Conservation (phyloP, 2,113 vertebrate species). For the Notothenia rossii region DNA sequence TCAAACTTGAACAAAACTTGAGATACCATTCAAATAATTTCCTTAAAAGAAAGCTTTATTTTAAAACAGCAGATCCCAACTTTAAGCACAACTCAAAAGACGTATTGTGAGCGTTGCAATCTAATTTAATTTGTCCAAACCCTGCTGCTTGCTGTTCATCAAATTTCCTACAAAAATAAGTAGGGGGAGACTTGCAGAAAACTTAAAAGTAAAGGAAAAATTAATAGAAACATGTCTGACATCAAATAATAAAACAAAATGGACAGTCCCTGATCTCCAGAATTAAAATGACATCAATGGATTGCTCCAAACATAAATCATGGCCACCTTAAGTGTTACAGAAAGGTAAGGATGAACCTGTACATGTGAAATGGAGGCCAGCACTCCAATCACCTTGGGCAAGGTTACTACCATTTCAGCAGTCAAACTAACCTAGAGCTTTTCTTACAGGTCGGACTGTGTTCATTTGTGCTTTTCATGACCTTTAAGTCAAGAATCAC, state of each 20-base stretch:
- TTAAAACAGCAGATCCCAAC: not conserved
- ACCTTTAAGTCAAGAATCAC: slow-evolving; percentile 31
- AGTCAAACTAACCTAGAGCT: slow-evolving; percentile 11
- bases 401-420: slow-evolving; percentile 67
- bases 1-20: not conserved
- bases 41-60: not conserved
- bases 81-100: not conserved
- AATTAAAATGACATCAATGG: not conserved
- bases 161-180: not conserved
- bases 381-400: slow-evolving; percentile 71
- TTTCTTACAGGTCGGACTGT: slow-evolving; percentile 5
- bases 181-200: not conserved
- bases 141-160: not conserved
- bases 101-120: not conserved
- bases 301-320: no score
- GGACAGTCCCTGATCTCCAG: not conserved
- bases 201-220: not conserved
- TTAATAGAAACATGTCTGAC: slow-evolving; percentile 1
- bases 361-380: slow-evolving; percentile 32
- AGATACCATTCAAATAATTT: not conserved
- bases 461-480: not conserved
- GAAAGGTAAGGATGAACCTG: not conserved
- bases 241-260: not conserved
- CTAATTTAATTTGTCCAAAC: not conserved
- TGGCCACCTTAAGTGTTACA: not conserved